Percentiles rank a stretch among this genome's conserved stretches.
phyloP scores from a whole-genome alignment of 2,113 vertebrate species.

The Cynocephalus volans region DNA sequence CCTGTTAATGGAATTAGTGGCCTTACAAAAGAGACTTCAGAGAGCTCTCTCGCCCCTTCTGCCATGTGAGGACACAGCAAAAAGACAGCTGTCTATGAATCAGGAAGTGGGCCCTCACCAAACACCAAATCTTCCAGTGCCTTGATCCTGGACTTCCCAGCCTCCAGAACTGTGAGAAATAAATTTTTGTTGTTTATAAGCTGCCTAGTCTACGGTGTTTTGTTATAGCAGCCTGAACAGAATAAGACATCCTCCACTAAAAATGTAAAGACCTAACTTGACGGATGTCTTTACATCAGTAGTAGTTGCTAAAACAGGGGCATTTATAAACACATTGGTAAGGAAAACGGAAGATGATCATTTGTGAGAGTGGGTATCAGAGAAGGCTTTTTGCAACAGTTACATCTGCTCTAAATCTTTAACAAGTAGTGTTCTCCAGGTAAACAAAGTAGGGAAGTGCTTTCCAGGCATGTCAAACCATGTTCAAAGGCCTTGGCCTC shows the following conservation, averaged over 20 bases:
- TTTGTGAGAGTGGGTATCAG: fast-evolving
- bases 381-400: neutral
- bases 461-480: neutral
- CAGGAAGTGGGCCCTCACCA: neutral
- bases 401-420: neutral
- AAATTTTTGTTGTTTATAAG: neutral
- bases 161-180: neutral
- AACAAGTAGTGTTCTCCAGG: neutral
- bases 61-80: neutral
- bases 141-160: neutral
- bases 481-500: neutral
- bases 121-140: neutral
- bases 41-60: neutral
- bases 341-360: neutral
- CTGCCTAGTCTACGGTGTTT: neutral
- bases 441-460: neutral
- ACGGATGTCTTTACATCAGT: neutral
- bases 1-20: neutral
- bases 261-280: neutral
- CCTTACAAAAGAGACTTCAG: neutral
- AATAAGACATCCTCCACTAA: neutral
- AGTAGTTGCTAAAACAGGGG: fast-evolving
- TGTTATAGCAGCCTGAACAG: neutral
- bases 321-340: neutral
- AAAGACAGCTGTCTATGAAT: neutral